phyloP scores from a whole-genome alignment of 1,140 invertebrate genomes.

The Adoxophyes honmai region DNA sequence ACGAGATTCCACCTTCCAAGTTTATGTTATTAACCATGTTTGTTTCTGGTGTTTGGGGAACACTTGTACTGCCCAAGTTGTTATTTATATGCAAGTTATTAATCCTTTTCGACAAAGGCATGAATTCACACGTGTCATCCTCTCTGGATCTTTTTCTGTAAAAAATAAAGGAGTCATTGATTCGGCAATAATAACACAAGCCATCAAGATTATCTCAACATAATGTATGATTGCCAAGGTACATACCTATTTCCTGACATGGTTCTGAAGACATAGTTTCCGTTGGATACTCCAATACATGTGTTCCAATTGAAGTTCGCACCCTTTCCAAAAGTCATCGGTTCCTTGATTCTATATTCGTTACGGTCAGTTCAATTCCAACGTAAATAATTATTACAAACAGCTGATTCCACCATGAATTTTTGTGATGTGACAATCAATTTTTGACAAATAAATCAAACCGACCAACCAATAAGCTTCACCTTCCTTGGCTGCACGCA shows the following conservation, averaged over 20 bases:
- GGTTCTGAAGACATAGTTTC: slow-evolving; percentile 47
- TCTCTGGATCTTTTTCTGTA: slow-evolving; percentile 83
- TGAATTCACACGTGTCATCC: slow-evolving; percentile 85
- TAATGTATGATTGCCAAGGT: slow-evolving; percentile 17
- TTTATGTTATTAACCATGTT: slow-evolving; percentile 54
- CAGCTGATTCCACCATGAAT: neutral
- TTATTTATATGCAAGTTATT: slow-evolving; percentile 87
- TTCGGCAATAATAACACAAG: too few species aligned
- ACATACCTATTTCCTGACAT: slow-evolving; percentile 71
- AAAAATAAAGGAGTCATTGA: slow-evolving; percentile 21
- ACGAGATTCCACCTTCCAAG: slow-evolving; percentile 49
- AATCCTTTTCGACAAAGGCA: slow-evolving; percentile 86
- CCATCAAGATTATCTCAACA: too few species aligned
- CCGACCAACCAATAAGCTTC: too few species aligned
- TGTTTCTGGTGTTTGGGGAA: slow-evolving; percentile 47
- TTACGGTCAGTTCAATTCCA: neutral
- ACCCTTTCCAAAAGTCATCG: slow-evolving; percentile 62
- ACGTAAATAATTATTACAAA: neutral
- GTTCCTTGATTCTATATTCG: neutral
- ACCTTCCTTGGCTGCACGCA: too few species aligned
- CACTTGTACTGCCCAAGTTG: slow-evolving; percentile 43
- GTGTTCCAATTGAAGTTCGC: slow-evolving; percentile 39
- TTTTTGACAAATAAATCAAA: too few species aligned
- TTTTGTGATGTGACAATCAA: too few species aligned
- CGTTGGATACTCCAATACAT: slow-evolving; percentile 49